Percentiles rank a stretch among this genome's conserved stretches.
Evolutionary conservation across 2,113 vertebrate genomes (phyloP).

Genomic region (Prolemur simus): DNA sequence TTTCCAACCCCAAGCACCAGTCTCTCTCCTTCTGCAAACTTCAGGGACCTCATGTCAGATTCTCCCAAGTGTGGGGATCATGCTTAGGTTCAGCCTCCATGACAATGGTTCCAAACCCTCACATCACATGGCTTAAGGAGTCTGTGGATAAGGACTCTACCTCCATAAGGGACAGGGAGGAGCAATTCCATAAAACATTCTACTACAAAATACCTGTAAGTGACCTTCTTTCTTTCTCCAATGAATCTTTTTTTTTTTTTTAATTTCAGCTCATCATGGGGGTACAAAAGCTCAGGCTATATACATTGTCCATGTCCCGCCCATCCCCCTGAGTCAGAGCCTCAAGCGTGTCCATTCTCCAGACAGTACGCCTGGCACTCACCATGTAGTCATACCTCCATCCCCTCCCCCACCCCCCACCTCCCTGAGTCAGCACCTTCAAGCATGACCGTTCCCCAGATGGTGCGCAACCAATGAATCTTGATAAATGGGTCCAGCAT

Average conservation of each 20-base stretch:
- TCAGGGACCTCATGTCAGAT: neutral
- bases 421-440: no score
- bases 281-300: no score
- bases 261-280: no score
- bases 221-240: neutral
- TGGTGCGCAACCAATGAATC: no score
- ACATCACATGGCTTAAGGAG: neutral
- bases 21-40: neutral
- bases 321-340: no score
- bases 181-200: neutral
- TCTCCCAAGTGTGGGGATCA: neutral
- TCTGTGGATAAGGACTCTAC: neutral
- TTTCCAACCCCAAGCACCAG: neutral
- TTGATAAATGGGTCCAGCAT: neutral
- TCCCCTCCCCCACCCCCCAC: no score
- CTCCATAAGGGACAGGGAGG: neutral
- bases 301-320: no score
- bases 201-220: neutral
- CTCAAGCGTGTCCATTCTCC: no score
- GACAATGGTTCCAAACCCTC: neutral
- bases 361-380: no score
- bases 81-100: neutral
- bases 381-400: no score
- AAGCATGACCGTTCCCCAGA: no score
- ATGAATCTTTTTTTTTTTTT: no score